Conservation (phyloP, 30 jellyfish, hydroid and myxozoan species). For the Aurelia coerulea region DNA sequence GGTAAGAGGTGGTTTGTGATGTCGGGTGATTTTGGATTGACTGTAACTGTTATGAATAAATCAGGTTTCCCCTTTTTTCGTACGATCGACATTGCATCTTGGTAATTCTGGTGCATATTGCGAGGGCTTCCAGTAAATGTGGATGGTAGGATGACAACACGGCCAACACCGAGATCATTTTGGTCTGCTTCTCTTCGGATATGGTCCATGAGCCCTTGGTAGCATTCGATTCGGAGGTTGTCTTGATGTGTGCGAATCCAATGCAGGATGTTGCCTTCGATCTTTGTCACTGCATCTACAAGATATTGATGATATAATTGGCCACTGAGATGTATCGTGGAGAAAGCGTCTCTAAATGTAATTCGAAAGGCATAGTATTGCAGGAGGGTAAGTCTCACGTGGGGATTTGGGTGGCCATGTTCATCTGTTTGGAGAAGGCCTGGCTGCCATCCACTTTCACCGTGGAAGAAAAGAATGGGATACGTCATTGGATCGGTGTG, state of each 20-base stretch:
- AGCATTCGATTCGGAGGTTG: neutral
- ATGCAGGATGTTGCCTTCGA: neutral
- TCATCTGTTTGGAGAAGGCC: too few relatives aligned
- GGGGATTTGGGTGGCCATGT: neutral
- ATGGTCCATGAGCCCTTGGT: conserved; percentile 11
- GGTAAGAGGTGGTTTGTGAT: conserved; percentile 4
- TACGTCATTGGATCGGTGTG: conserved; percentile 51
- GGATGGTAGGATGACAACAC: conserved; percentile 54
- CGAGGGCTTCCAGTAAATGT: conserved; percentile 34
- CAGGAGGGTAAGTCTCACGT: neutral
- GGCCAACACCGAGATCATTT: conserved; percentile 27
- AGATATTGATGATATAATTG: neutral
- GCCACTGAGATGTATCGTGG: neutral
- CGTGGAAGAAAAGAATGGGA: conserved; percentile 48
- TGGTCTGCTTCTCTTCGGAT: neutral
- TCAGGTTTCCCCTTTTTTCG: neutral
- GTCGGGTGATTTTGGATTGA: neutral
- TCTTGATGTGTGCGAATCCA: neutral
- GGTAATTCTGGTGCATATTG: conserved; percentile 36
- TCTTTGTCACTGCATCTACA: neutral
- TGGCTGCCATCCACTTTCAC: conserved; percentile 36
- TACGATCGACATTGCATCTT: conserved; percentile 50
- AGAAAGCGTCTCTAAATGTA: neutral
- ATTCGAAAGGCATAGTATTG: neutral
- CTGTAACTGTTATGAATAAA: neutral